Conservation (phyloP, 1,140 invertebrate species). For the Pseudomyrmex concolor region DNA sequence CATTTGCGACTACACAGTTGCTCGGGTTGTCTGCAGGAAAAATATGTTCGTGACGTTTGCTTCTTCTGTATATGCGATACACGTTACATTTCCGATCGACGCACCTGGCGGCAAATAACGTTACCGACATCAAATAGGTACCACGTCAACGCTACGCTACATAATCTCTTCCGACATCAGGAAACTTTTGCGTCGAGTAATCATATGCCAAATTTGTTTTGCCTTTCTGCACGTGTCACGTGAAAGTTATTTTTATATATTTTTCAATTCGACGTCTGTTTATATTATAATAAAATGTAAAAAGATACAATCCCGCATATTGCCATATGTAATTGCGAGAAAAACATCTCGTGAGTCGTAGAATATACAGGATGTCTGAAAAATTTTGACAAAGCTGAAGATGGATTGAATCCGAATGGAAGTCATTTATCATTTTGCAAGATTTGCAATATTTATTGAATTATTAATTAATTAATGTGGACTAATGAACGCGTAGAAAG, state of each 20-base stretch:
- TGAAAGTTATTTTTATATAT: background rate
- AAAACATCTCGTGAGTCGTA: background rate
- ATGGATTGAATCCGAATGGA: no score
- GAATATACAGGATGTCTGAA: background rate
- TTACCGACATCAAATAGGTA: background rate
- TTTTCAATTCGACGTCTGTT: background rate
- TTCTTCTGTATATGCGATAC: background rate
- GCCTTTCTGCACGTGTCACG: background rate
- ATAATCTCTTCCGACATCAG: background rate
- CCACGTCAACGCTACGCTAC: background rate
- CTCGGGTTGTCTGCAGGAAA: conserved; percentile 10
- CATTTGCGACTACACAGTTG: background rate
- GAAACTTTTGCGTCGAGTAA: background rate
- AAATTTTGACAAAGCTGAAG: no score
- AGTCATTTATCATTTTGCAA: no score
- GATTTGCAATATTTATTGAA: no score
- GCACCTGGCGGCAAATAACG: conserved; percentile 4
- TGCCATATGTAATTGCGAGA: background rate
- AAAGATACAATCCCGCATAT: background rate
- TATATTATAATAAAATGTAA: no score
- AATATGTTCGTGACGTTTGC: background rate
- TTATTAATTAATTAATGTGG: no score
- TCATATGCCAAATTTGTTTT: background rate
- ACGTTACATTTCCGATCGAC: conserved; percentile 5
- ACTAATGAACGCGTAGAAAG: no score